phyloP scores from a whole-genome alignment of 2,797 vertebrate species.

The Sus cebifrons region DNA sequence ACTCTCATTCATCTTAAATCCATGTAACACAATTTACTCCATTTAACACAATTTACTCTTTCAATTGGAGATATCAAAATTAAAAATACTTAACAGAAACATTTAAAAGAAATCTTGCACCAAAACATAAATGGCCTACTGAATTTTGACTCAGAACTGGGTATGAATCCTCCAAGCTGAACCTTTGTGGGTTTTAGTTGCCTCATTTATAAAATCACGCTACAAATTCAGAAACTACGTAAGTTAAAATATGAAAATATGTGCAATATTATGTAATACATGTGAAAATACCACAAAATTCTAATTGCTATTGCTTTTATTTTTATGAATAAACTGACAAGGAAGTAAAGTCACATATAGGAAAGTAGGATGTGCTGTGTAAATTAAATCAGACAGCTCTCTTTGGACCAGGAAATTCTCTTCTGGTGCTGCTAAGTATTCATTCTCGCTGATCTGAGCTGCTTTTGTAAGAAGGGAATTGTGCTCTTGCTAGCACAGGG shows the following conservation, averaged over 20 bases:
- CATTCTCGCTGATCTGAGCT: constrained; percentile 70
- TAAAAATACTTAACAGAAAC: neutral
- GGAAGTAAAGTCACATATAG: constrained; percentile 46
- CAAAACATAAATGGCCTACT: neutral
- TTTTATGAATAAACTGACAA: constrained; percentile 55
- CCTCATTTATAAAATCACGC: neutral
- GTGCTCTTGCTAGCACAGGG: constrained; percentile 60
- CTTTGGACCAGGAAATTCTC: constrained; percentile 75
- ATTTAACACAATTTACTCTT: neutral
- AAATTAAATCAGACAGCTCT: constrained; percentile 84
- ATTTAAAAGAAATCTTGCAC: constrained; percentile 36
- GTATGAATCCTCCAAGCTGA: neutral
- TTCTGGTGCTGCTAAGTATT: constrained; percentile 66
- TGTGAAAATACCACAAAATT: constrained; percentile 1
- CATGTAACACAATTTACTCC: neutral
- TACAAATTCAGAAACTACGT: constrained; percentile 49
- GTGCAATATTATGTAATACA: neutral
- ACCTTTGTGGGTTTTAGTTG: neutral
- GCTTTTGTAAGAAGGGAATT: constrained; percentile 70
- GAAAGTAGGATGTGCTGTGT: neutral
- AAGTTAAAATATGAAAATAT: constrained; percentile 39
- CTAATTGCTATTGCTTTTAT: constrained; percentile 16
- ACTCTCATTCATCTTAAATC: neutral
- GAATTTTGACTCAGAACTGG: constrained; percentile 30
- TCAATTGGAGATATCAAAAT: neutral